Conservation (phyloP, 2,797 vertebrate species). For the Cyprinodon diabolis region DNA sequence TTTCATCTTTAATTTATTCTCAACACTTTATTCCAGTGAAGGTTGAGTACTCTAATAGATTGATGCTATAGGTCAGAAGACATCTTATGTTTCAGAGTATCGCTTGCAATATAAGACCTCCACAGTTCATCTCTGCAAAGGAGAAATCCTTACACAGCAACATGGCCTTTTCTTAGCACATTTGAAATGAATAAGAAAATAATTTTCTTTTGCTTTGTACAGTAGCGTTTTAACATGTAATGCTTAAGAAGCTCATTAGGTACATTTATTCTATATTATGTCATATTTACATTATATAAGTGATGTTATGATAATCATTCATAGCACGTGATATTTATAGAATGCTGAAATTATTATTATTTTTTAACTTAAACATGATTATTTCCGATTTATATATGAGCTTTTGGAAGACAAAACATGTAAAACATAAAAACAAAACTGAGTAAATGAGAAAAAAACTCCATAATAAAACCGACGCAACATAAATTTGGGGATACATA, state of each 20-base stretch:
- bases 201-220: slow-evolving; percentile 18
- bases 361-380: not conserved
- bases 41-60: slow-evolving; percentile 59
- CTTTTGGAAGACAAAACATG: not conserved
- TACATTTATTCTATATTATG: not conserved
- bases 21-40: slow-evolving; percentile 48
- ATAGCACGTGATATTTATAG: not conserved
- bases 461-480: not conserved
- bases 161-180: slow-evolving; percentile 18
- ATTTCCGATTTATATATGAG: not conserved
- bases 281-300: not conserved
- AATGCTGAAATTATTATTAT: not conserved
- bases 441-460: not conserved
- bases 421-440: not conserved
- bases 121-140: slow-evolving; percentile 30
- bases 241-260: slow-evolving; percentile 2
- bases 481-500: not conserved
- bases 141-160: slow-evolving; percentile 41
- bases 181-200: slow-evolving; percentile 23
- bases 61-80: slow-evolving; percentile 58
- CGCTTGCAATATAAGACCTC: slow-evolving; percentile 61
- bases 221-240: not conserved
- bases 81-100: slow-evolving; percentile 63
- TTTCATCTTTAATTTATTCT: slow-evolving; percentile 4
- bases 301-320: too few species aligned